Percentiles rank a stretch among this genome's conserved stretches.
phyloP scores from a whole-genome alignment of 2,113 vertebrate species.

The Dasypus novemcinctus region DNA sequence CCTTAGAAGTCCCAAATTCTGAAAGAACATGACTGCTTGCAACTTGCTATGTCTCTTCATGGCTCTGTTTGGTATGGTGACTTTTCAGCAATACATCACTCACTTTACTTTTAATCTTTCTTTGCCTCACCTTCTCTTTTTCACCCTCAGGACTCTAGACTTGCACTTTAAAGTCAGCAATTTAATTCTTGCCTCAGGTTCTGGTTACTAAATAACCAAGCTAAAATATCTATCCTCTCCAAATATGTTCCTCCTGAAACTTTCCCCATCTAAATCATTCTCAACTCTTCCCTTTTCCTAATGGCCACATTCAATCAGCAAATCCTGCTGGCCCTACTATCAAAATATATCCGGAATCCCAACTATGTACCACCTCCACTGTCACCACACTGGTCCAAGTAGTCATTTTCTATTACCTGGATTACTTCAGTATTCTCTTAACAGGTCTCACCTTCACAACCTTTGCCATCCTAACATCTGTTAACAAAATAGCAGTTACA shows the following conservation, averaged over 20 bases:
- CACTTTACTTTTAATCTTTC: background rate
- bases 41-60: background rate
- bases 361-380: too few relatives aligned
- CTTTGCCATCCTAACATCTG: background rate
- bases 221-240: background rate
- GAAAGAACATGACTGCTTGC: background rate
- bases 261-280: background rate
- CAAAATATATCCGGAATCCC: too few relatives aligned
- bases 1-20: background rate
- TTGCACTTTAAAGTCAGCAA: background rate
- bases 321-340: background rate
- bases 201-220: background rate
- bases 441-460: background rate
- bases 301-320: background rate
- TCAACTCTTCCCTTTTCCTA: background rate
- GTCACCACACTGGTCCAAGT: too few relatives aligned
- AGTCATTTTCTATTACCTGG: background rate
- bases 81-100: background rate
- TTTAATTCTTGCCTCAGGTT: background rate
- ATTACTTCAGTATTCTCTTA: background rate
- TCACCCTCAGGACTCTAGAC: background rate
- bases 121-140: background rate
- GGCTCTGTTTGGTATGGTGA: too few relatives aligned
- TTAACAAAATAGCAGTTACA: background rate
- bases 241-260: background rate